These are phyloP conservation scores for Liposcelis brunnea DNA, from an alignment of 2,888 invertebrate genomes.

Conservation along the genomic window DNA sequence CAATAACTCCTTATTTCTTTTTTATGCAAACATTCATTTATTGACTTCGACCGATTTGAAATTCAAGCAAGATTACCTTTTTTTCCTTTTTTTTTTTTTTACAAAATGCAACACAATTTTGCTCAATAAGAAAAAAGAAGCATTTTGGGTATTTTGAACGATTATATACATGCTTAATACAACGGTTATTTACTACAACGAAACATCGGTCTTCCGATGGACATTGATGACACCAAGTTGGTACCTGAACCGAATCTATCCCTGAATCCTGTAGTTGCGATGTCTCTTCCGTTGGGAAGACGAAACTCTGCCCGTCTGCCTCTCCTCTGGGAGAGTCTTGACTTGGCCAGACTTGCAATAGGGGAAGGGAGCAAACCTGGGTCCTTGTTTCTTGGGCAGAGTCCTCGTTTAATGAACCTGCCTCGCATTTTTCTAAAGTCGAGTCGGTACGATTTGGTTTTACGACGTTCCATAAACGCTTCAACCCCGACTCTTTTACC, in stretches of 20 bases:
- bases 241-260: constrained; percentile 52
- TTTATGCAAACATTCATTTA: too few species aligned
- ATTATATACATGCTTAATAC: too few species aligned
- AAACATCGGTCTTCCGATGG: too few species aligned
- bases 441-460: not conserved
- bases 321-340: constrained; percentile 49
- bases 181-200: too few species aligned
- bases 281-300: constrained; percentile 35
- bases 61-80: too few species aligned
- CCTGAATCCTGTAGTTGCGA: constrained; percentile 38
- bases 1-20: too few species aligned
- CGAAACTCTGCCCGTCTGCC: constrained; percentile 41
- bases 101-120: too few species aligned
- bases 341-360: constrained; percentile 49
- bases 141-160: too few species aligned
- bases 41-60: too few species aligned
- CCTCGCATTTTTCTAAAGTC: not conserved
- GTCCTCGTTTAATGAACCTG: not conserved
- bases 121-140: too few species aligned
- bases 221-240: too few species aligned
- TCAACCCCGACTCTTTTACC: constrained; percentile 6
- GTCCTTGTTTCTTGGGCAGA: constrained; percentile 1
- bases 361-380: constrained; percentile 22
- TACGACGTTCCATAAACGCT: constrained; percentile 4
- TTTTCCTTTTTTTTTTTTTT: too few species aligned